Base-by-base conservation (phyloP, 2,113 vertebrate species). In the Hippocampus zosterae region DNA sequence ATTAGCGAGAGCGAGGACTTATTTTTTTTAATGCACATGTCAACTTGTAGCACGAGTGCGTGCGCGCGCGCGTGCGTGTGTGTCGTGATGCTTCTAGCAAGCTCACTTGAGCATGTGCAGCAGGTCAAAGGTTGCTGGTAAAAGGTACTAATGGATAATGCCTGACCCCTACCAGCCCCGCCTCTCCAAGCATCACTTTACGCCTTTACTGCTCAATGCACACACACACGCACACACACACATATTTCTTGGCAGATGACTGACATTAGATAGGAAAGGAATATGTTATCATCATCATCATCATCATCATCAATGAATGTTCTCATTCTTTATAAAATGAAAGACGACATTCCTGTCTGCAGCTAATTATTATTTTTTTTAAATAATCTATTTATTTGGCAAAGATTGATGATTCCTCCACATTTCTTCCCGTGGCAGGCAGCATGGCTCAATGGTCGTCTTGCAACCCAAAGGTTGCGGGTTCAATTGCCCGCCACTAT, bases 1-100 rank as follows among this genome's bases (percentile, higher is more conserved):
- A 84, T 90, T 87, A 87, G 71, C 69, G 73, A 50, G 65, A 37
- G 67, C 61, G 71, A 69, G 69, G 83, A 86, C 83, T 89, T 89
- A 81, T 90, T 89, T 82, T 89, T 86, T 82, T 89, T 86, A 90
- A 90, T 88, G 87, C 85, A 78, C 75, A 70, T 23, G 59, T 70
- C 53, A 75, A 74, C 13, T 12, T 44, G 42, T 44, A 44, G 42
- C 12, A 13, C 82, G n/a, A n/a, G n/a, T n/a, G 80, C 72, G 77
- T 77, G 75, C 57, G 4, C 68, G 10, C 29, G 44, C 42, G 59
- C 50, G 63, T 55, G 3, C 25, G 29, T 10, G 76, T 50, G 71
- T 23, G 75, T 81, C 82, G 84, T 9, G 52, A 55, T 23, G 52
- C 52, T 23, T 55, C 52, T 16, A 29, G 25, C 57, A 18, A 60